Evolutionary conservation across 2,888 invertebrate genomes (phyloP).

Genomic region (Hemithea aestivaria): DNA sequence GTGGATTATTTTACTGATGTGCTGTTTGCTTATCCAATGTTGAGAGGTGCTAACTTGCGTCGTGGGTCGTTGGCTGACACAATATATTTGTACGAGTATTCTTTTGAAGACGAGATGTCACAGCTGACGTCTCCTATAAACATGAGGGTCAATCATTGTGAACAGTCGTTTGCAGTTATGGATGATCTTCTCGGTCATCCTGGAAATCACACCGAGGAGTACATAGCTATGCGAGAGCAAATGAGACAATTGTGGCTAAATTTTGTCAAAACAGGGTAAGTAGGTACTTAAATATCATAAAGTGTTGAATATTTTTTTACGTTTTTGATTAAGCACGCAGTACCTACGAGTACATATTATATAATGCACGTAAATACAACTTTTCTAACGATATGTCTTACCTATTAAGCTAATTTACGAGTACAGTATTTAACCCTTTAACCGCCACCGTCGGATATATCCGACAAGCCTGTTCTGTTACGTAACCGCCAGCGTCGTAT

Average conservation of each 20-base stretch:
- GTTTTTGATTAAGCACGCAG: too few species aligned
- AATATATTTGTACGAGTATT: constrained; percentile 9
- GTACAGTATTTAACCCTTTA: too few species aligned
- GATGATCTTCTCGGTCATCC: constrained; percentile 3
- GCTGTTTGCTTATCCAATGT: constrained; percentile 5
- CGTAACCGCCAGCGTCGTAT: too few species aligned
- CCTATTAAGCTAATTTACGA: too few species aligned
- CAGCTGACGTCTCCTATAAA: constrained; percentile 2
- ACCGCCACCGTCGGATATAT: too few species aligned
- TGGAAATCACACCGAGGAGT: not conserved
- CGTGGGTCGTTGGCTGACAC: not conserved
- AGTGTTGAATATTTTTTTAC: too few species aligned
- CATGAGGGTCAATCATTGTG: constrained; percentile 1
- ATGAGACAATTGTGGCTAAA: constrained; percentile 7
- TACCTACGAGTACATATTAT: too few species aligned
- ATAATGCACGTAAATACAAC: too few species aligned
- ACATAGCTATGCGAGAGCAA: not conserved
- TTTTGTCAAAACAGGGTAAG: constrained; percentile 12
- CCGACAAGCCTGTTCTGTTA: too few species aligned
- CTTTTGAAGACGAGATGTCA: constrained; percentile 3
- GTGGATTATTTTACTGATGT: constrained; percentile 10
- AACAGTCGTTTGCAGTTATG: not conserved
- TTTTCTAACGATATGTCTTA: too few species aligned
- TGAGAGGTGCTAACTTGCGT: constrained; percentile 1
- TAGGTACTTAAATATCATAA: too few species aligned